Conservation (phyloP, 2,797 vertebrate genomes). For the Yasuhikotakia modesta region DNA sequence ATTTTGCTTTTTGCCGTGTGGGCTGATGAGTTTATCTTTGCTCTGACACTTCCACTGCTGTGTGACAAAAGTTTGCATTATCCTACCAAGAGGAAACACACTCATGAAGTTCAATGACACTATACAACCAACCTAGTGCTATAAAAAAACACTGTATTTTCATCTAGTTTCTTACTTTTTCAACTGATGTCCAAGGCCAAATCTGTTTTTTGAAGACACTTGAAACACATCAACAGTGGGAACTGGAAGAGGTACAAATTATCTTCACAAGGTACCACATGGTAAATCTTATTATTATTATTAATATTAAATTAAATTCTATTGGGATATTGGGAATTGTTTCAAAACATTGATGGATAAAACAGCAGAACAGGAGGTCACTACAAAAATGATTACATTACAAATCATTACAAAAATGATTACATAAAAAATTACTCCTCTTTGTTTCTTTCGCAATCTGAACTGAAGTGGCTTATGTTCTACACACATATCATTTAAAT, state of each 20-base stretch:
- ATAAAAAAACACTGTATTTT: neutral
- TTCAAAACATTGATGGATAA: neutral
- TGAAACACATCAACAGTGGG: constrained; percentile 91
- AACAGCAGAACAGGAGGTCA: neutral
- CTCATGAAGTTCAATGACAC: neutral
- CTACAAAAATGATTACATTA: neutral
- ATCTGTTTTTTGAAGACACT: constrained; percentile 87
- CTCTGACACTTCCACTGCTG: constrained; percentile 87
- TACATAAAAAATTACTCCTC: too few species aligned
- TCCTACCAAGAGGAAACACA: constrained; percentile 69
- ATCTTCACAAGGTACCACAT: too few species aligned
- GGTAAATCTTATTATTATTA: neutral
- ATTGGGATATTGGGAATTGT: neutral
- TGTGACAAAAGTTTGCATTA: constrained; percentile 91
- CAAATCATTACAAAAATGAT: too few species aligned
- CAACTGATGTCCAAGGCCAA: constrained; percentile 88
- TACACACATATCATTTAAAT: neutral
- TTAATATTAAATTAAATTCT: neutral
- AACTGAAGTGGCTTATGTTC: neutral
- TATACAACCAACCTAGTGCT: neutral
- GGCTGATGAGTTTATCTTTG: constrained; percentile 85
- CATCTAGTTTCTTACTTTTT: constrained; percentile 81
- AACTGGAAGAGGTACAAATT: constrained; percentile 68
- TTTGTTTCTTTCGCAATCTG: neutral
- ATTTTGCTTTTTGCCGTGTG: constrained; percentile 83